phyloP scores from a whole-genome alignment of 2,888 invertebrate species.

The Laspeyria flexula region DNA sequence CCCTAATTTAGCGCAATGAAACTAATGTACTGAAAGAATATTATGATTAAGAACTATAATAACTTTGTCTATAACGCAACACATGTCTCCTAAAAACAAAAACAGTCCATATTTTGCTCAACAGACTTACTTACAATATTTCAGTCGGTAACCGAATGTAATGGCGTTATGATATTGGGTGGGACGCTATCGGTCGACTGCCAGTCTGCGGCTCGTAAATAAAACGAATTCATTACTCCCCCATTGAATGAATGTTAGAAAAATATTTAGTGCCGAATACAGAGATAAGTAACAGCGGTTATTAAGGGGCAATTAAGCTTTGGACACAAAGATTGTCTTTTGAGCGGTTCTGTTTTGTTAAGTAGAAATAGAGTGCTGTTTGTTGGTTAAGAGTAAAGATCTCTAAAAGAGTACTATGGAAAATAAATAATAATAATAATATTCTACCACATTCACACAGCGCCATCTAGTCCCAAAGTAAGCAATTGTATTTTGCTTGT shows the following conservation, averaged over 20 bases:
- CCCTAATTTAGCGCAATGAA: too few species aligned
- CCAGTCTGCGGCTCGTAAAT: constrained; percentile 73
- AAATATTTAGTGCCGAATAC: constrained; percentile 64
- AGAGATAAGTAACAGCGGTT: constrained; percentile 46
- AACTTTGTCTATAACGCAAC: not conserved
- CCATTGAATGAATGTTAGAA: constrained; percentile 58
- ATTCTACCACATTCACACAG: too few species aligned
- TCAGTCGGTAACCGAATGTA: constrained; percentile 68
- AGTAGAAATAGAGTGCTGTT: constrained; percentile 22
- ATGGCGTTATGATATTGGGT: constrained; percentile 73
- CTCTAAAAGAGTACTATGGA: too few species aligned
- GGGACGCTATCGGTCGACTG: constrained; percentile 71
- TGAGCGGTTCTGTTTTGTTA: constrained; percentile 11
- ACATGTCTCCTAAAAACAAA: constrained; percentile 27
- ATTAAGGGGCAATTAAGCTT: constrained; percentile 45
- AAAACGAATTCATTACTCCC: constrained; percentile 74
- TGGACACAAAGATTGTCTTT: constrained; percentile 17
- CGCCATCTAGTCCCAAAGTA: too few species aligned
- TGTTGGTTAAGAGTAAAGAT: not conserved
- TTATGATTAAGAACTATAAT: not conserved
- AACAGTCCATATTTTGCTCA: constrained; percentile 43
- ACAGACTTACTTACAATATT: constrained; percentile 43
- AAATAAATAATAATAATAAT: too few species aligned
- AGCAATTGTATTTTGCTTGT: too few species aligned
- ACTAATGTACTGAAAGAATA: too few species aligned